Evolutionary conservation across 1,140 invertebrate species (phyloP).

Genomic region (Kradibia gibbosae): DNA sequence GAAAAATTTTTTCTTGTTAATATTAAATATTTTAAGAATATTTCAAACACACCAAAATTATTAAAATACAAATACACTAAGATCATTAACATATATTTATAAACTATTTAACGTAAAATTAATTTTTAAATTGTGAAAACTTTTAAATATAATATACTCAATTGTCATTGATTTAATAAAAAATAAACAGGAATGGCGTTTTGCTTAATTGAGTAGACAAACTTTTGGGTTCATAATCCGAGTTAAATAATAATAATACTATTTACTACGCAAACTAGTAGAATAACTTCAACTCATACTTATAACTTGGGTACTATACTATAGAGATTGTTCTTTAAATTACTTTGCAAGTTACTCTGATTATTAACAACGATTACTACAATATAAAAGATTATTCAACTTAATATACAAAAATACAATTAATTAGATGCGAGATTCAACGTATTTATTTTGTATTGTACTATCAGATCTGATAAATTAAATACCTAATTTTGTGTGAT

Average conservation of each 20-base stretch:
- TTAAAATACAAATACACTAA: too few relatives aligned
- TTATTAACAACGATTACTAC: background rate
- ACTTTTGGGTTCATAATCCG: background rate
- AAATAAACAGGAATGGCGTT: background rate
- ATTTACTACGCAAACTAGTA: background rate
- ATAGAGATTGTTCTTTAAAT: background rate
- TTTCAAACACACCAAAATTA: too few relatives aligned
- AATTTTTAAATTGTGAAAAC: background rate
- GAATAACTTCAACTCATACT: slow-evolving; percentile 12
- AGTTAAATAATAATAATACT: slow-evolving; percentile 25
- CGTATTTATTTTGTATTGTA: too few relatives aligned
- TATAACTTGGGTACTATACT: background rate
- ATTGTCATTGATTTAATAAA: background rate
- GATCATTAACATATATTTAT: too few relatives aligned
- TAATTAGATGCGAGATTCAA: background rate
- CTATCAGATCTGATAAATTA: too few relatives aligned
- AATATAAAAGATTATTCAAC: background rate
- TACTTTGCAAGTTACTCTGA: background rate
- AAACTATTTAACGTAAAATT: too few relatives aligned
- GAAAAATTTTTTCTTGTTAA: too few relatives aligned
- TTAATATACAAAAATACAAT: slow-evolving; percentile 1
- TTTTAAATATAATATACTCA: background rate
- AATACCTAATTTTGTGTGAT: too few relatives aligned
- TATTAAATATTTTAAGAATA: too few relatives aligned
- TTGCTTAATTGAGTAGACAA: background rate